Evolutionary conservation across 2,888 invertebrate species (phyloP), one percentile per base, ranked within the genome.

Genomic region (Euzophera pinguis): DNA sequence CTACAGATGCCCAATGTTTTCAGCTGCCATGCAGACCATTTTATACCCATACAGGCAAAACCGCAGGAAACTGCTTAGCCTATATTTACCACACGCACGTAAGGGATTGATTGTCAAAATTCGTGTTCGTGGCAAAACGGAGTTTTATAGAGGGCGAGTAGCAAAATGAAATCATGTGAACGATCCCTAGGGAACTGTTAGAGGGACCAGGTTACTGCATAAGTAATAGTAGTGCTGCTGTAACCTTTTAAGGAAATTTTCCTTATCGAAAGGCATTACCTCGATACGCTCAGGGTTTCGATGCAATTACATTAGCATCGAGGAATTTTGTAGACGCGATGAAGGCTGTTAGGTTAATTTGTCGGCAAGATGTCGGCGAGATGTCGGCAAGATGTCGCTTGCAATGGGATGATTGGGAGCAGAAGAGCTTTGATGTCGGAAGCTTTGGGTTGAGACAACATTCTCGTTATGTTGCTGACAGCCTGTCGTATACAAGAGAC

Each of bases 121-220:
- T 38, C 29, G 48, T n/a, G 39, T 39, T 39, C 50, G 29, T 38
- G 27, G 48, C 22, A 29, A 12, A 35, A n/a, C 9, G 29, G n/a
- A 27, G 48, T 49, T 49, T 27, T 27, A 49, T 27, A 47, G 48
- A 22, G 38, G 38, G n/a, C 32, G 34, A 45, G 45, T 57, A 58
- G 60, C 56, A 47, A 55, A 74, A 69, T 68, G 70, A 73, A 74
- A 71, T 75, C 70, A 70, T 71, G 65, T 63, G 66, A 60, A 62
- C 58, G 62, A 73, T 72, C 57, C 71, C 70, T 70, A 70, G 61
- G 68, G 63, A 75, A 84, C 81, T 71, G 50, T 54, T 85, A 87
- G 89, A 84, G 67, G 86, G 82, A 81, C 74, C 78, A 73, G 78
- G 78, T 82, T 87, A 86, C 90, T 91, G 91, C 91, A 91, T 91